Evolutionary conservation across 1,140 invertebrate species (phyloP).

Genomic region (Apis laboriosa): DNA sequence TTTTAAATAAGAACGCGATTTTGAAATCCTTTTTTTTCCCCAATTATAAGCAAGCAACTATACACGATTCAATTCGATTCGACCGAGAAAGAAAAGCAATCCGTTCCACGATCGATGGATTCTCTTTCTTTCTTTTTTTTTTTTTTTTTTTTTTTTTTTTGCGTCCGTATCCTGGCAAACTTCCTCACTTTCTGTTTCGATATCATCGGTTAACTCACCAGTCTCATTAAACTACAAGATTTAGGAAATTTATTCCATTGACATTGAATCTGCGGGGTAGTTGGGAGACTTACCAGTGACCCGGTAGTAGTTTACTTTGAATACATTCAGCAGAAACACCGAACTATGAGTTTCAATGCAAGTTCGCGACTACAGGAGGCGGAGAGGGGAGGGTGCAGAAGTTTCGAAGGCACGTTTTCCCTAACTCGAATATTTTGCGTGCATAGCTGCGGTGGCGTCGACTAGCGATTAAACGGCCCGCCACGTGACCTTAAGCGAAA

Average conservation of each 20-base stretch:
- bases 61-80: too few relatives aligned
- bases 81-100: too few relatives aligned
- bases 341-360: constrained; percentile 58
- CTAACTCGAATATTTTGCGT: constrained; percentile 58
- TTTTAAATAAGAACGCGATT: too few relatives aligned
- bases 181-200: constrained; percentile 11
- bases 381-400: not conserved
- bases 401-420: constrained; percentile 51
- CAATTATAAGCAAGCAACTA: too few relatives aligned
- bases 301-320: constrained; percentile 55
- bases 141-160: too few relatives aligned
- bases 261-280: constrained; percentile 46
- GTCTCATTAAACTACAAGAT: constrained; percentile 14
- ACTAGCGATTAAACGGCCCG: constrained; percentile 56
- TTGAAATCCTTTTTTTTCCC: too few relatives aligned
- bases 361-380: not conserved
- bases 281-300: constrained; percentile 47
- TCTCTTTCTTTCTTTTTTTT: too few relatives aligned
- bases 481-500: constrained; percentile 49
- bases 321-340: constrained; percentile 50
- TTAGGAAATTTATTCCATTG: constrained; percentile 37
- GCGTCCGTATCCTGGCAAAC: not conserved
- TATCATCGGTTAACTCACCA: too few relatives aligned
- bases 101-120: too few relatives aligned
- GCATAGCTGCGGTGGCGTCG: constrained; percentile 25